Conservation (phyloP, 2,113 vertebrate genomes). For the Sapajus apella region DNA sequence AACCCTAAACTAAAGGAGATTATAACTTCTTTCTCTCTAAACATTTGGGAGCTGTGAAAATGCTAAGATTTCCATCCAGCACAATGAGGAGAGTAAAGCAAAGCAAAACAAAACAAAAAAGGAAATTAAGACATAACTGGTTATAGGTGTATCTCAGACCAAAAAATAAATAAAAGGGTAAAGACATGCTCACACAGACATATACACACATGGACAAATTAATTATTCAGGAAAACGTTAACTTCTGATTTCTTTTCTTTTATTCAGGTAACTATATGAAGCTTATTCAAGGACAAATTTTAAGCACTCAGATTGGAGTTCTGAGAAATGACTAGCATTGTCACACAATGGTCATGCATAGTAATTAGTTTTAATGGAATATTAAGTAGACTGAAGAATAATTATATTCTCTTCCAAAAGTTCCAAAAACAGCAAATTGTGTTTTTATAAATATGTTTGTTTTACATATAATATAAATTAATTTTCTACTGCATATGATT, state of each 20-base stretch:
- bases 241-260: slow-evolving; percentile 24
- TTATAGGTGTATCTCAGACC: slow-evolving; percentile 42
- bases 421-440: slow-evolving; percentile 40
- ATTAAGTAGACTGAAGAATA: background rate
- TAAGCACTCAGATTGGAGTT: slow-evolving; percentile 30
- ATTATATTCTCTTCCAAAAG: slow-evolving; percentile 41
- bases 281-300: background rate
- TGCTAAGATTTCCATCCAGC: slow-evolving; percentile 50
- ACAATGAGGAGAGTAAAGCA: slow-evolving; percentile 56
- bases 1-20: background rate
- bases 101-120: slow-evolving; percentile 17
- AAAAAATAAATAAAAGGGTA: slow-evolving; percentile 55
- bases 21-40: slow-evolving; percentile 56
- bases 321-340: slow-evolving; percentile 14
- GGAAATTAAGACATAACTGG: slow-evolving; percentile 38
- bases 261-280: slow-evolving; percentile 41
- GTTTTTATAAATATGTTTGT: slow-evolving; percentile 21
- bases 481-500: slow-evolving; percentile 40
- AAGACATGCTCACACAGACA: background rate
- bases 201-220: background rate
- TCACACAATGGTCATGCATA: slow-evolving; percentile 29
- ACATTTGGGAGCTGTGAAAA: background rate
- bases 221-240: slow-evolving; percentile 50
- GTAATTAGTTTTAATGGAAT: slow-evolving; percentile 44
- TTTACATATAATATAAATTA: slow-evolving; percentile 33